A percentile compares a stretch with the other conserved stretches of the same genome.
Evolutionary conservation across 2,888 invertebrate genomes (phyloP).

Genomic region (Andrena chrysosceles): DNA sequence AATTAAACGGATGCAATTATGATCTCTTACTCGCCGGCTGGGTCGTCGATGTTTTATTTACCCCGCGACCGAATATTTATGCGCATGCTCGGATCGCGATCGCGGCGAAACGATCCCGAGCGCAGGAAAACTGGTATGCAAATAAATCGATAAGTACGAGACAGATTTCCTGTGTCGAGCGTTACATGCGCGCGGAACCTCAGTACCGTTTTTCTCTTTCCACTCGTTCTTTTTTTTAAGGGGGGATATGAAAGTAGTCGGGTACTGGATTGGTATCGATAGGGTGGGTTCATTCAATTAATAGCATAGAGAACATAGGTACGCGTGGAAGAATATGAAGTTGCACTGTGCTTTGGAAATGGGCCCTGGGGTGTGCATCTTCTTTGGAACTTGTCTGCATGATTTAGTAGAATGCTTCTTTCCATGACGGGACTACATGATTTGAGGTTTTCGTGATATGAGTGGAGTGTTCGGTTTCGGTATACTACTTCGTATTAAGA

Average conservation of each 20-base stretch:
- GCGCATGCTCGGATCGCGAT: neutral
- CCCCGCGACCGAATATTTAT: constrained; percentile 10
- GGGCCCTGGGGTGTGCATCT: neutral
- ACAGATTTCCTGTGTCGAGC: constrained; percentile 31
- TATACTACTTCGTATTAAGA: too few species aligned
- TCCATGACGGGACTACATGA: too few species aligned
- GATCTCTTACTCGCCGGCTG: constrained; percentile 13
- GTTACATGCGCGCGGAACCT: constrained; percentile 20
- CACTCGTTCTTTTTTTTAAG: neutral
- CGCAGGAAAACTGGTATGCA: constrained; percentile 33
- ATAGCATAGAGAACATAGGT: neutral
- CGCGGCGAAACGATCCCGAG: neutral
- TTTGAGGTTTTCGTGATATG: too few species aligned
- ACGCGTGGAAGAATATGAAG: neutral
- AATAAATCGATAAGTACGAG: constrained; percentile 32
- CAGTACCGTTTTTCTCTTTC: neutral
- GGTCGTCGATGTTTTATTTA: constrained; percentile 47
- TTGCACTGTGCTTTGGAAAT: neutral
- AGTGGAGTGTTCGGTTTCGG: too few species aligned
- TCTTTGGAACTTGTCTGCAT: neutral
- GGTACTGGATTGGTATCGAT: constrained; percentile 31
- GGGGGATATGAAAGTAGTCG: neutral
- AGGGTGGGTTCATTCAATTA: constrained; percentile 28
- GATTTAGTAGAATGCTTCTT: neutral
- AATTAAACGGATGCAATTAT: constrained; percentile 25